Evolutionary conservation across 2,113 vertebrate genomes (phyloP).

Genomic region (Embiotoca jacksoni): DNA sequence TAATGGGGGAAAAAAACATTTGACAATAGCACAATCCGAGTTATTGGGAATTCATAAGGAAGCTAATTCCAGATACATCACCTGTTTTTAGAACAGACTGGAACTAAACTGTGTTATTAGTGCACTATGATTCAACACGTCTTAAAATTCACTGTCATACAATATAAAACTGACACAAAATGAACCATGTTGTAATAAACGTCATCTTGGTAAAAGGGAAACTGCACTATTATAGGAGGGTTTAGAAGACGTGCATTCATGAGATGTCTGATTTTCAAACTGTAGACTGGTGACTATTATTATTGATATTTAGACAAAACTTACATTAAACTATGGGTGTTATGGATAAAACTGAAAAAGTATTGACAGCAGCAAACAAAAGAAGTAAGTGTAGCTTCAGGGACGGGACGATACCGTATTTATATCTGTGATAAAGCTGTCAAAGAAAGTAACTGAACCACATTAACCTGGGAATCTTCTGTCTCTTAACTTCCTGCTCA

Average conservation of each 20-base stretch:
- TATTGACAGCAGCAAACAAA: conserved; percentile 9
- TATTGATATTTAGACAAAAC: not conserved
- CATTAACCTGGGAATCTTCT: conserved; percentile 1
- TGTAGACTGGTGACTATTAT: not conserved
- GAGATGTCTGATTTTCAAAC: not conserved
- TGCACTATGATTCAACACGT: conserved; percentile 1
- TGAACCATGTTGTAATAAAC: not conserved
- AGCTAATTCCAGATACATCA: conserved; percentile 58
- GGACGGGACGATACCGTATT: not conserved
- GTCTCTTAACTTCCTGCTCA: not conserved
- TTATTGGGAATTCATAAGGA: conserved; percentile 66
- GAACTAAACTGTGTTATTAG: conserved; percentile 4
- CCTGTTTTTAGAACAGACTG: conserved; percentile 21
- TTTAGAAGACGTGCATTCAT: not conserved
- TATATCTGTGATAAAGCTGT: conserved; percentile 13
- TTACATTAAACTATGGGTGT: not conserved
- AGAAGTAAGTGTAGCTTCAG: not conserved
- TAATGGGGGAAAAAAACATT: conserved; percentile 60
- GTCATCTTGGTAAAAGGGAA: not conserved
- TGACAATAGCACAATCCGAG: conserved; percentile 66
- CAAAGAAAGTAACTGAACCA: not conserved
- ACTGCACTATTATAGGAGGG: not conserved
- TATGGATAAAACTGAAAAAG: not conserved
- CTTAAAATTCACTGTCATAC: not conserved
- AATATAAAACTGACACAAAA: not conserved